Percentiles rank a stretch among this genome's conserved stretches.
Conservation (phyloP, 1,140 invertebrate species). For the Cydia splendana region DNA sequence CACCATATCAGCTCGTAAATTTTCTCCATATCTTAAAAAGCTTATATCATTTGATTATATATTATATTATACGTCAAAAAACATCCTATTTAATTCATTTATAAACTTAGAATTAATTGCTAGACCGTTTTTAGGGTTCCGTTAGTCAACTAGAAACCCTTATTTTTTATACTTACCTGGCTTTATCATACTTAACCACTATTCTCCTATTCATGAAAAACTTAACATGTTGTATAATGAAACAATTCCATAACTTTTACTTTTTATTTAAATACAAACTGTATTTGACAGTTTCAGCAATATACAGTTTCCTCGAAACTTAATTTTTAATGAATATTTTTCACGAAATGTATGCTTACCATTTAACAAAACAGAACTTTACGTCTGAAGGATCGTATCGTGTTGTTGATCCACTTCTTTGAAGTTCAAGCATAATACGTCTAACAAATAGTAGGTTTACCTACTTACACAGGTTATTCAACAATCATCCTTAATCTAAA, state of each 20-base stretch:
- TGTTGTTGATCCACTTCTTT: slow-evolving; percentile 49
- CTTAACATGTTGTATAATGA: background rate
- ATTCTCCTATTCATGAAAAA: background rate
- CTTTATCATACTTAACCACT: no score
- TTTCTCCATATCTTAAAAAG: no score
- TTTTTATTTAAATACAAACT: slow-evolving; percentile 65
- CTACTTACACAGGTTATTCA: slow-evolving; percentile 49
- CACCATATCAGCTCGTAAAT: no score
- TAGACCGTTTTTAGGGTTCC: no score
- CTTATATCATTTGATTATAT: no score
- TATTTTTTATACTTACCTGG: no score
- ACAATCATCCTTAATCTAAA: slow-evolving; percentile 40
- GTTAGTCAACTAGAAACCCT: no score
- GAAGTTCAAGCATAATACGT: slow-evolving; percentile 43
- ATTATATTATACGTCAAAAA: no score
- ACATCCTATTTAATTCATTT: no score
- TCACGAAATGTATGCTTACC: background rate
- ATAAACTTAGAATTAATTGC: no score
- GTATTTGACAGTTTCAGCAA: slow-evolving; percentile 73
- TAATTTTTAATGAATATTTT: slow-evolving; percentile 35
- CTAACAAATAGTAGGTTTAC: slow-evolving; percentile 46
- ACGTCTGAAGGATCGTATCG: slow-evolving; percentile 15
- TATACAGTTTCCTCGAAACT: slow-evolving; percentile 73
- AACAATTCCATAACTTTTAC: background rate
- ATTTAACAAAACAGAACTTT: slow-evolving; percentile 15